A percentile compares a stretch with the other conserved stretches of the same genome.
phyloP scores from a whole-genome alignment of 2,888 invertebrate genomes.

The Melipona beecheii region DNA sequence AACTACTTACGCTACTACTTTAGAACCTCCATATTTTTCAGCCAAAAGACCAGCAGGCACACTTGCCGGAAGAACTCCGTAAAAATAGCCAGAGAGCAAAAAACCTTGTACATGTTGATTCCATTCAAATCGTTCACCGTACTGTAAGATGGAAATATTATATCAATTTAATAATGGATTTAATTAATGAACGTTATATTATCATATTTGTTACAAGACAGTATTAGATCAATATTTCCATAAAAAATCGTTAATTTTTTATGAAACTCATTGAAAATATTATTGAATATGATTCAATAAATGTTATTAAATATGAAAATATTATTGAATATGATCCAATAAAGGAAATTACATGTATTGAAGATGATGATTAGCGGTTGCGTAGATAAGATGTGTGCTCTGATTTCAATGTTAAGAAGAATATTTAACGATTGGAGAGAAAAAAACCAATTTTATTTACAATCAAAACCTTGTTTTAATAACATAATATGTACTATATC shows the following conservation, averaged over 20 bases:
- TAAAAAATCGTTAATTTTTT: not conserved
- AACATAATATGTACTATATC: not conserved
- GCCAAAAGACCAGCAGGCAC: slow-evolving; percentile 80
- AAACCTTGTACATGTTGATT: slow-evolving; percentile 77
- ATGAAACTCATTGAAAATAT: not conserved
- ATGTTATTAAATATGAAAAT: not conserved
- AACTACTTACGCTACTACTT: slow-evolving; percentile 80
- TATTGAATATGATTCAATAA: not conserved
- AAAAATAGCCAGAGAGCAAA: slow-evolving; percentile 79
- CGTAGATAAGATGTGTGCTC: not conserved
- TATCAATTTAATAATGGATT: not conserved
- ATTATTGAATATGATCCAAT: not conserved
- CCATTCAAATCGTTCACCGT: slow-evolving; percentile 79
- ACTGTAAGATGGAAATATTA: slow-evolving; percentile 67
- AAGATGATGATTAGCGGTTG: not conserved
- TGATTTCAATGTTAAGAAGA: not conserved
- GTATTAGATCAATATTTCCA: not conserved
- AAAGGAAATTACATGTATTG: not conserved
- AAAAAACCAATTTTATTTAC: not conserved
- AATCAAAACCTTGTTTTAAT: not conserved
- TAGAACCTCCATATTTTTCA: slow-evolving; percentile 81
- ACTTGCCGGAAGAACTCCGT: slow-evolving; percentile 80
- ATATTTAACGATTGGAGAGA: not conserved
- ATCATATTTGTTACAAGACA: not conserved
- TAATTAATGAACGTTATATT: not conserved